Percentiles rank a stretch among this genome's conserved stretches.
Evolutionary conservation across 2,888 invertebrate genomes (phyloP).

Genomic region (Copidosoma aretas): DNA sequence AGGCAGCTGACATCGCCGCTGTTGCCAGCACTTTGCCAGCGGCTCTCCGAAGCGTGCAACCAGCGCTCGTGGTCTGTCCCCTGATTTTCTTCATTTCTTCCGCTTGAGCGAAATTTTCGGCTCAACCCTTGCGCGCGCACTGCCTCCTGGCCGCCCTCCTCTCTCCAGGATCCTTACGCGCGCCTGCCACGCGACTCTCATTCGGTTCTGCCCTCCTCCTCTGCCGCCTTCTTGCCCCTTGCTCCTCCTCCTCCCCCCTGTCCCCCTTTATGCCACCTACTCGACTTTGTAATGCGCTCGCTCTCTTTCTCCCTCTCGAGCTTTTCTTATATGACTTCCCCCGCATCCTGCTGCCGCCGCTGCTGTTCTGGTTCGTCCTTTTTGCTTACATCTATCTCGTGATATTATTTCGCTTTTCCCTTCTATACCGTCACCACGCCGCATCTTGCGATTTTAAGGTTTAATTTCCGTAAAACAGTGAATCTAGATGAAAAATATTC

Average conservation of each 20-base stretch:
- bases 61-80: constrained; percentile 2
- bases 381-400: constrained; percentile 14
- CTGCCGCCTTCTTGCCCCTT: not conserved
- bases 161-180: not conserved
- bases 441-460: constrained; percentile 3
- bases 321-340: constrained; percentile 53
- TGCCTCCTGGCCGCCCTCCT: not conserved
- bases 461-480: not conserved
- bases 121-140: constrained; percentile 15
- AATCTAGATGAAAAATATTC: not conserved
- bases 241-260: not conserved
- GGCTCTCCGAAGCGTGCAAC: too few species aligned
- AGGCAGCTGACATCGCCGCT: constrained; percentile 44
- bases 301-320: not conserved
- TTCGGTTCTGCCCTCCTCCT: not conserved
- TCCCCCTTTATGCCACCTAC: too few species aligned
- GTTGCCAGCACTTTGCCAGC: not conserved
- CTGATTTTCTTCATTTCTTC: constrained; percentile 20
- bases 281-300: not conserved
- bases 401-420: constrained; percentile 29
- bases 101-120: constrained; percentile 31
- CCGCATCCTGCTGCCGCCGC: constrained; percentile 53
- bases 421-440: not conserved
- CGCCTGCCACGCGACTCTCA: too few species aligned
- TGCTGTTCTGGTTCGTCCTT: not conserved